Evolutionary conservation across 1,140 invertebrate genomes (phyloP).

Genomic region (Ectropis grisescens): DNA sequence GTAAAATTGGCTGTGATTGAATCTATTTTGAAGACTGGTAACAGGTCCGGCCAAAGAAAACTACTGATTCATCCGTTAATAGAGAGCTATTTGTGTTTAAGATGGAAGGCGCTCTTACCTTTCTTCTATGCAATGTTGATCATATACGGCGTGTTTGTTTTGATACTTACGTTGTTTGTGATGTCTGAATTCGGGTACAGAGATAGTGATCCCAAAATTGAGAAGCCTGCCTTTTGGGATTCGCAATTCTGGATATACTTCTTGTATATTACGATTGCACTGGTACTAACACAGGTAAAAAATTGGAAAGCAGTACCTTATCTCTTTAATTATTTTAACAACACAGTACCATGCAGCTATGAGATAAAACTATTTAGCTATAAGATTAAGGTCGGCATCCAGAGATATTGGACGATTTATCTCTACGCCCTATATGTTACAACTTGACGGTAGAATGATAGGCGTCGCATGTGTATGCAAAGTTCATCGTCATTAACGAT

Average conservation of each 20-base stretch:
- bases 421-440: no score
- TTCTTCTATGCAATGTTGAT: slow-evolving; percentile 68
- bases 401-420: no score
- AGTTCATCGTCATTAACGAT: no score
- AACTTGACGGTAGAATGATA: no score
- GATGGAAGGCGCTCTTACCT: slow-evolving; percentile 68
- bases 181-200: slow-evolving; percentile 49
- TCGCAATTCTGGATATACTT: slow-evolving; percentile 32
- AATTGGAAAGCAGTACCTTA: no score
- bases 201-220: slow-evolving; percentile 24
- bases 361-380: no score
- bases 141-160: slow-evolving; percentile 62
- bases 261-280: slow-evolving; percentile 33
- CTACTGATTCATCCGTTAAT: slow-evolving; percentile 70
- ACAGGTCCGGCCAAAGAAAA: slow-evolving; percentile 54
- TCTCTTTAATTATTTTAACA: no score
- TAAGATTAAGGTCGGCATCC: no score
- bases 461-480: no score
- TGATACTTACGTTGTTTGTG: slow-evolving; percentile 44
- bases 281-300: slow-evolving; percentile 55
- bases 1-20: slow-evolving; percentile 66
- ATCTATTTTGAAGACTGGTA: slow-evolving; percentile 64
- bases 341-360: no score
- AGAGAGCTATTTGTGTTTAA: slow-evolving; percentile 69
- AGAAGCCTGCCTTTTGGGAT: slow-evolving; percentile 25